Evolutionary conservation across 1,140 invertebrate genomes (phyloP), one percentile per base, ranked within the genome.

Genomic region (Drosophila lini): DNA sequence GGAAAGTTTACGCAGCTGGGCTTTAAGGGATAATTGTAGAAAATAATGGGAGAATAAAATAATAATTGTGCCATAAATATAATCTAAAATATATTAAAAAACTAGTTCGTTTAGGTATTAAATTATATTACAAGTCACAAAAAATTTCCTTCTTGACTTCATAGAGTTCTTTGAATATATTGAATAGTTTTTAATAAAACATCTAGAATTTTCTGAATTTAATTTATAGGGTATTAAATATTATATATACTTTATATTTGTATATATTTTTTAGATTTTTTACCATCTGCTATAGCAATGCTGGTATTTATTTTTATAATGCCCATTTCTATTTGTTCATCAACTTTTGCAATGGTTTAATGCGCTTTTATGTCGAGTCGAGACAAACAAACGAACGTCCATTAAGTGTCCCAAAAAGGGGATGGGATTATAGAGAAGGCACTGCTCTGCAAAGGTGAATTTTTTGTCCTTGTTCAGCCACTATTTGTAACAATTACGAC

Each of bases 401-500:
- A 85, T 81, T 74, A 81, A 78, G 59, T 32, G 63, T 40, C 40
- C 57, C 22, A 19, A 36, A 36, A 8, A 16, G 5, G 10, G 34
- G 57, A 32, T 40, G 56, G 28, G 55, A 38, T 53, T 36, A 53
- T 36, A 22, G 6, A 8, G 11, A 36, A 19, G 44, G 28, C 13
- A 5, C 7, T 28, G 5, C 25, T 53, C 38, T 44, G 40, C 28
- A 56, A 68, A 65, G 45, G 60, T 65, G 38, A 1, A 63, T 10
- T 36, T n/a, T 58, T 56, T 5, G 28, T 32, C 44, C 44, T 40
- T 40, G 4, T 13, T 31, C 42, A 7, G 31, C 22, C 58, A 63
- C 62, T 74, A 84, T 84, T 84, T 84, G 69, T 64, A 45, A 55
- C 78, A 81, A 78, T 81, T 78, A 81, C 76, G 31, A 52, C 0